phyloP scores from a whole-genome alignment of 2,797 vertebrate genomes.

The Oreochromis grahami region DNA sequence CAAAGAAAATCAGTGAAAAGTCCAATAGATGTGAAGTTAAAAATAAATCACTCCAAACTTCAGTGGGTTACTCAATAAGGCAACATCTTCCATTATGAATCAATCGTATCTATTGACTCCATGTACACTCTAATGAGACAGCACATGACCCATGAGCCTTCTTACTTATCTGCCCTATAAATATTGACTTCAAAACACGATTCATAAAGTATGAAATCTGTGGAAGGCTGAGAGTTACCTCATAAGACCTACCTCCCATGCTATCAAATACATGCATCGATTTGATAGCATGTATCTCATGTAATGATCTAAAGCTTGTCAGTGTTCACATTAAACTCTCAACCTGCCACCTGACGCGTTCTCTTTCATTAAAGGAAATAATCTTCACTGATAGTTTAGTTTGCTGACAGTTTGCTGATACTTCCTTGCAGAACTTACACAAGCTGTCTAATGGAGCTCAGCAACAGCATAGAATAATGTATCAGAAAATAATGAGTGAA shows the following conservation, averaged over 20 bases:
- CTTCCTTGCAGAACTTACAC: not conserved
- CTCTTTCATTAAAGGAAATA: not conserved
- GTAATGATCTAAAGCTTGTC: not conserved
- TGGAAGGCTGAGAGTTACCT: not conserved
- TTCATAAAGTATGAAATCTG: not conserved
- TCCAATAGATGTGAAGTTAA: constrained; percentile 11
- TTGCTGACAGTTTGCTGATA: constrained; percentile 2
- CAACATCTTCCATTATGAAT: constrained; percentile 2
- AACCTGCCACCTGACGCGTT: not conserved
- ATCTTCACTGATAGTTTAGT: not conserved
- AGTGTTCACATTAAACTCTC: constrained; percentile 10
- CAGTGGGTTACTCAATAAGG: not conserved
- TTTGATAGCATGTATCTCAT: not conserved
- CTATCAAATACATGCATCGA: not conserved
- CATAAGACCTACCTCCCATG: not conserved
- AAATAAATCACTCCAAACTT: constrained; percentile 26
- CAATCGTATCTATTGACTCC: not conserved
- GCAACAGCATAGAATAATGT: constrained; percentile 16
- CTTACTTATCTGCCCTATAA: not conserved
- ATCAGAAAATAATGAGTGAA: constrained; percentile 40
- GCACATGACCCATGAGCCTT: not conserved
- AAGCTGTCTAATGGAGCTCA: constrained; percentile 11
- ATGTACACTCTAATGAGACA: not conserved
- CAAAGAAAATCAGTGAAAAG: constrained; percentile 41
- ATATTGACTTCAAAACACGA: not conserved